Base-by-base conservation (phyloP, 2,113 vertebrate genomes). In the Pycnonotus jocosus region DNA sequence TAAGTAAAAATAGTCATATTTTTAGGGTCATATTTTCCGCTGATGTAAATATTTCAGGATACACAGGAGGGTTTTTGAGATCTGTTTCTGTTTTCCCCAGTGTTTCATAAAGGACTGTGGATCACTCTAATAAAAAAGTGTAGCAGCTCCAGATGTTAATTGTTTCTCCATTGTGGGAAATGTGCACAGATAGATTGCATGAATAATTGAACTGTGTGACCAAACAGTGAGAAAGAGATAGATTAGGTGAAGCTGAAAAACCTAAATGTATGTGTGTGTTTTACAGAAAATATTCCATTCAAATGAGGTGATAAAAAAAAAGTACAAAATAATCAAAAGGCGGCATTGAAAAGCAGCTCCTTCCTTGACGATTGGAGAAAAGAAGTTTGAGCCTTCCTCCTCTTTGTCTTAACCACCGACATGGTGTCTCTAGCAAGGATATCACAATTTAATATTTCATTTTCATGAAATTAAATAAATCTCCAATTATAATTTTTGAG, bases 51-150 rank as follows among this genome's bases (percentile, higher is more conserved):
- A 53, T 81, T 86, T 80, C 28, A 81, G 30, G 22, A 14, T n/a
- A 5, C 6, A 18, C 7, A 1, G 21, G 1, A 11, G 2, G 2
- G 13, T 15, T 61, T 21, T 30, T 64, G 11, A 37, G 21, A 50
- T 10, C 6, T 71, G 10, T 47, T 80, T 11, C 7, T 4, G 1
- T 73, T 65, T 73, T 16, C 3, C 17, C 7, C n/a, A 31, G 2
- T 20, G 28, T 53, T 71, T 81, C 24, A 58, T n/a, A 31, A 53
- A 78, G 31, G 23, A 42, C 23, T 16, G 9, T 3, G 4, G 27
- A 47, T 51, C 35, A 33, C 48, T 58, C 28, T n/a, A 10, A 60
- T 35, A 51, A 6, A 31, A 19, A 56, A 72, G 21, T 8, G 9
- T 42, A 30, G 25, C 21, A 76, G 25, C 33, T 65, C 50, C 64